These are phyloP conservation scores for Bedellia somnulentella DNA, from an alignment of 2,888 invertebrate species.

Conservation along the genomic window DNA sequence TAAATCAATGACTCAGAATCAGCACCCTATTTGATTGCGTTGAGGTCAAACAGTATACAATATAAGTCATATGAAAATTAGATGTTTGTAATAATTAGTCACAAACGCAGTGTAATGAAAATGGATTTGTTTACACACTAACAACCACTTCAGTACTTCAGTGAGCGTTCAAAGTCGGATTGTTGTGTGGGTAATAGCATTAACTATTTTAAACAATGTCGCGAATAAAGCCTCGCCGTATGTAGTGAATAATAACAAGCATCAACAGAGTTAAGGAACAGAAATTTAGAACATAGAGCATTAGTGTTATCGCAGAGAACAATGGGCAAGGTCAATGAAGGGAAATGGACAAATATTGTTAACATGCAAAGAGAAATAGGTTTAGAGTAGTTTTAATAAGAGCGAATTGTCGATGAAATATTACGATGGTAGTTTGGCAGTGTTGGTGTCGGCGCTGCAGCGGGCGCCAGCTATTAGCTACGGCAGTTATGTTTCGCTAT, in stretches of 20 bases:
- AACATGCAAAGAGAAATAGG: too few species aligned
- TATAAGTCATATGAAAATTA: slow-evolving; percentile 33
- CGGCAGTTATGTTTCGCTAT: slow-evolving; percentile 35
- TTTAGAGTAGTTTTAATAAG: too few species aligned
- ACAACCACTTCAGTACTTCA: too few species aligned
- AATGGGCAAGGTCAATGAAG: slow-evolving; percentile 49
- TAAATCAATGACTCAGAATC: slow-evolving; percentile 14
- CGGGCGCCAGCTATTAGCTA: slow-evolving; percentile 23
- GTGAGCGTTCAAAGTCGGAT: too few species aligned
- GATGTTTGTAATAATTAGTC: slow-evolving; percentile 37
- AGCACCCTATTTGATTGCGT: slow-evolving; percentile 18
- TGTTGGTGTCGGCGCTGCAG: slow-evolving; percentile 31
- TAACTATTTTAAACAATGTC: too few species aligned
- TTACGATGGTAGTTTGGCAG: background rate
- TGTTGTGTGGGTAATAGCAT: too few species aligned
- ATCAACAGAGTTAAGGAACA: slow-evolving; percentile 1
- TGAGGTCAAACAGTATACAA: slow-evolving; percentile 39
- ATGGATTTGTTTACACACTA: too few species aligned
- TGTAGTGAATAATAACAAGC: too few species aligned
- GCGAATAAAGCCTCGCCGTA: too few species aligned
- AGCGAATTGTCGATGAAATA: too few species aligned
- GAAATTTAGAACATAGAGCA: slow-evolving; percentile 8
- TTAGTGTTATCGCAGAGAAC: slow-evolving; percentile 28
- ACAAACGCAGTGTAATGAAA: slow-evolving; percentile 14
- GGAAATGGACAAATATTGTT: slow-evolving; percentile 45